Base-by-base conservation (phyloP, 2,113 vertebrate species). In the Scatophagus argus region DNA sequence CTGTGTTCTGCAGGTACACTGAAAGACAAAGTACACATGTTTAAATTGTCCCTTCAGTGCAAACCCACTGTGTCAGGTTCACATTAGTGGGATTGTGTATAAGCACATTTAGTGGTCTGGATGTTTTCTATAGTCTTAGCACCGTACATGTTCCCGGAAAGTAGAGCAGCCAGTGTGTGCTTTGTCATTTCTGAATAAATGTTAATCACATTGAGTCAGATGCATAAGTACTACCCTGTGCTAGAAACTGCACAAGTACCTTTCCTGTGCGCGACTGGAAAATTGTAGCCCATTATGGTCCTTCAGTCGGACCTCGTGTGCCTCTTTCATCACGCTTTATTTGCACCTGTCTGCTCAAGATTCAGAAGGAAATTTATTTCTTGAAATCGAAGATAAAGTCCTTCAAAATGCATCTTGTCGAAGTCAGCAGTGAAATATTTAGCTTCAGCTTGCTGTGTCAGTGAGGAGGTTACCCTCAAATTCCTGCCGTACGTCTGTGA, bases 391-490 rank as follows among this genome's bases (percentile, higher is more conserved):
- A 70, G 43, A 14, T 38, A 2, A 6, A 12, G 21, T 64, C 46
- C 14, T 41, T 16, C 27, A 66, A 47, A 54, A 51, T 31, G 52
- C 23, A 21, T 27, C 11, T 21, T 0, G 3, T 47, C 44, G 27
- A 10, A 46, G 56, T 70, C 38, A 34, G 66, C 38, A 5, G 43
- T 47, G 0, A 46, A 31, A 54, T 4, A 31, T 59, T 54, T 14
- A 7, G 27, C 32, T 69, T 32, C 6, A 17, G 12, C 51, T 21
- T 10, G 38, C 43, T 61, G 54, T 4, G 4, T 56, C 39, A 31
- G 63, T 51, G 10, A 44, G 44, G 51, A 84, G 47, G 74, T 77
- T 61, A 17, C 25, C 29, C 29, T 78, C 34, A 47, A 16, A 66
- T 71, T 41, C 5, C 25, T 14, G 21, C 77, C 38, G 64, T 78